Evolutionary conservation across 2,797 vertebrate genomes (phyloP), one percentile per base, ranked within the genome.

Genomic region (Paramormyrops hopkinsi): DNA sequence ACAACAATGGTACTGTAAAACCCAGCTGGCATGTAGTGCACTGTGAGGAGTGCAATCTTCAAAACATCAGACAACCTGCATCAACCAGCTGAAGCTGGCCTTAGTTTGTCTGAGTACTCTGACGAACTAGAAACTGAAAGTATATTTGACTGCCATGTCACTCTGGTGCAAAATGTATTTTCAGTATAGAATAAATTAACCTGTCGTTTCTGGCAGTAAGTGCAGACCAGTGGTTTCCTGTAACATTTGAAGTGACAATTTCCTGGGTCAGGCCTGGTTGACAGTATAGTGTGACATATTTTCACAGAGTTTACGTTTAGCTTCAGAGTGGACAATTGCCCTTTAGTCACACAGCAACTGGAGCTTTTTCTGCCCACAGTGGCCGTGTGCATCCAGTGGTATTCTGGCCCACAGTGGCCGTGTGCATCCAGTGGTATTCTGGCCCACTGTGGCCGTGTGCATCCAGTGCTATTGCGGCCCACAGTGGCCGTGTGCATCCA

Each of bases 201-300:
- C 94, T 97, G 96, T 97, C 96, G 96, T 96, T 95, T 96, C 96
- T 97, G 96, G 95, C 96, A 96, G 95, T 95, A 92, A 96, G 95
- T 94, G 95, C 95, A 95, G 94, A 96, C 96, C 96, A 94, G 95
- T 94, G 95, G 97, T 97, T 96, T 96, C 96, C 95, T 96, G 95
- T 96, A 96, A 97, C 96, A 96, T 96, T 96, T 96, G 95, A 96
- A 96, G 95, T 94, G 96, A 95, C 94, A 96, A 95, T 95, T 94
- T 97, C 95, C 95, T 95, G 95, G 94, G 95, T 96, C 93, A 93
- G 89, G 91, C 89, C 93, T 95, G 96, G 95, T 94, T 97, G 96
- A 96, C 96, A 97, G 95, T 95, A 96, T 94, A 91, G 92, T 94
- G 95, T 95, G 95, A 96, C 96, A 94, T 95, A 94, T 95, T 94